These are phyloP conservation scores for Apamea anceps DNA, from an alignment of 2,888 invertebrate species.

Conservation along the genomic window DNA sequence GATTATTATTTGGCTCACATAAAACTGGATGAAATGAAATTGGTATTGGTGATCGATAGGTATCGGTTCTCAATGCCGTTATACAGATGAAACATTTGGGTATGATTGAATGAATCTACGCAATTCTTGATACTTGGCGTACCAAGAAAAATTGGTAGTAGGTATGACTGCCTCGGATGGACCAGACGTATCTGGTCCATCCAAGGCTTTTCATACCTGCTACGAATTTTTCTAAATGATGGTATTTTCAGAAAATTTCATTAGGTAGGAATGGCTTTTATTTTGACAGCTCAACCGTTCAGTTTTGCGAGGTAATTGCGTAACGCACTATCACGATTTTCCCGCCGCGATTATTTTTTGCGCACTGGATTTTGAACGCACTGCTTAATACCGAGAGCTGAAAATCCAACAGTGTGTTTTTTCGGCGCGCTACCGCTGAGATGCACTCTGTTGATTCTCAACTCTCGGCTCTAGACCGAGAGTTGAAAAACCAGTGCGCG, in stretches of 20 bases:
- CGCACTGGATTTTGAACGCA: neutral
- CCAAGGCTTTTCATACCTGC: neutral
- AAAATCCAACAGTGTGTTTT: neutral
- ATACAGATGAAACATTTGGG: neutral
- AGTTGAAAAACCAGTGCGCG: neutral
- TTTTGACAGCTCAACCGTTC: too few relatives aligned
- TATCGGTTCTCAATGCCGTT: neutral
- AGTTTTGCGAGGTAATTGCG: too few relatives aligned
- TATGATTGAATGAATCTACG: neutral
- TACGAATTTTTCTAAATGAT: too few relatives aligned
- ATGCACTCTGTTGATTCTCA: too few relatives aligned
- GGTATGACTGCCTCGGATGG: neutral
- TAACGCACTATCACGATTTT: neutral
- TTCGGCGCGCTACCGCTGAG: too few relatives aligned
- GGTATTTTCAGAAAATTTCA: too few relatives aligned
- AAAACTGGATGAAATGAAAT: constrained; percentile 12
- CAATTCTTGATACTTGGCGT: neutral
- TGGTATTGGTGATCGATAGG: constrained; percentile 22
- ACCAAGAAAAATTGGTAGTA: too few relatives aligned
- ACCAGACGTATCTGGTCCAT: neutral
- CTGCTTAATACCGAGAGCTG: neutral
- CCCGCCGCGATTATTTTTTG: neutral
- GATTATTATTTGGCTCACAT: constrained; percentile 29
- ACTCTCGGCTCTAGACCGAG: too few relatives aligned
- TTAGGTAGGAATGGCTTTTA: too few relatives aligned